Conservation (phyloP, 2,113 vertebrate genomes). For the Onychostruthus taczanowskii region DNA sequence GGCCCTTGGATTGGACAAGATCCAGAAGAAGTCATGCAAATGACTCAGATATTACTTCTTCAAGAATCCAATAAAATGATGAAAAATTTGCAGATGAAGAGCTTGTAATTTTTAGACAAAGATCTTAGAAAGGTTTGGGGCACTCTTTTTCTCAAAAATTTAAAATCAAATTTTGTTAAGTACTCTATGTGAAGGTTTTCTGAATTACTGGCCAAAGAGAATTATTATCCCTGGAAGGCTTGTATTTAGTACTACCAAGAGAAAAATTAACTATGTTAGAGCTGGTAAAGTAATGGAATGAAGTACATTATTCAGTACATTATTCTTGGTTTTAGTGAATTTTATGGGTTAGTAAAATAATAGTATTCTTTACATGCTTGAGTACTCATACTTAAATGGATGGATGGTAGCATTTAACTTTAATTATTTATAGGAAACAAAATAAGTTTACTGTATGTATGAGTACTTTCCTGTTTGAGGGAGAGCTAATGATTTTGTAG, state of each 20-base stretch:
- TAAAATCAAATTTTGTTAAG: background rate
- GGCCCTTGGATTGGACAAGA: background rate
- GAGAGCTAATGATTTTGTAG: background rate
- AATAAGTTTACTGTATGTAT: background rate
- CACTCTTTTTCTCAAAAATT: background rate
- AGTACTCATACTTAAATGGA: background rate
- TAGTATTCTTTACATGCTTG: background rate
- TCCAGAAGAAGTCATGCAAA: background rate
- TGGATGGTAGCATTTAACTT: background rate
- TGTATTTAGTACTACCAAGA: background rate
- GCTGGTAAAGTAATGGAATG: background rate
- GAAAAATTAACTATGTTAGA: background rate
- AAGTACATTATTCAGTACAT: conserved; percentile 6
- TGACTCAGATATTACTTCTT: background rate
- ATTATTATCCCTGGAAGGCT: background rate
- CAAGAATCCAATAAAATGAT: background rate
- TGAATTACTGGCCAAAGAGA: background rate
- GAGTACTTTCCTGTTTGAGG: background rate
- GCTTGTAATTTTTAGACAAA: background rate
- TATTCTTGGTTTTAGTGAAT: background rate
- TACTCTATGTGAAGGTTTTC: background rate
- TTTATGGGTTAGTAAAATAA: background rate
- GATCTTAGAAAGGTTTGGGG: background rate
- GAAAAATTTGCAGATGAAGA: background rate
- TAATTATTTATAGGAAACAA: background rate